Percentiles rank a stretch among this genome's conserved stretches.
These are phyloP conservation scores for Lamellibrachia satsuma DNA, from an alignment of 2,888 invertebrate species.

Conservation along the genomic window DNA sequence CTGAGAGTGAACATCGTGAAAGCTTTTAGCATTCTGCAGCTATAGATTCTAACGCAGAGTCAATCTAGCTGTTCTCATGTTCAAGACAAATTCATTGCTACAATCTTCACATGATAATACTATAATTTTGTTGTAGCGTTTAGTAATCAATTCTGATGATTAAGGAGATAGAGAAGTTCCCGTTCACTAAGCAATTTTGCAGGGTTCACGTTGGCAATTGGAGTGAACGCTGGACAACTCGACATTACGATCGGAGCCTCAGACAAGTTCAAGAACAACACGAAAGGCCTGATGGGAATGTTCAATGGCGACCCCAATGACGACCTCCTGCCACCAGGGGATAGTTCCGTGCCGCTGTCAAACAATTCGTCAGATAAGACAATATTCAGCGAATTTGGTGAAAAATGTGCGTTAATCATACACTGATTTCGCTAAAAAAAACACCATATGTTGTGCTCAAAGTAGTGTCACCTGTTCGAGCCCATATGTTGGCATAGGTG, in stretches of 20 bases:
- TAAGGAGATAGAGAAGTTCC: no score
- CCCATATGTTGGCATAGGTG: not conserved
- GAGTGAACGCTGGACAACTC: not conserved
- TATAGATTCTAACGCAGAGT: no score
- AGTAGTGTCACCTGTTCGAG: not conserved
- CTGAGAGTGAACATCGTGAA: no score
- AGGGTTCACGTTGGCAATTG: not conserved
- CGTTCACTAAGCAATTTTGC: not conserved
- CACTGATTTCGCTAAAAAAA: not conserved
- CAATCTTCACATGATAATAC: no score
- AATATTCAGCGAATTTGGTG: not conserved
- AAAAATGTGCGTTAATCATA: not conserved
- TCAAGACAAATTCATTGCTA: no score
- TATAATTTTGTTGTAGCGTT: no score
- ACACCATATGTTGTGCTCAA: not conserved
- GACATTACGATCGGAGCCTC: not conserved
- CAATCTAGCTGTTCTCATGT: no score
- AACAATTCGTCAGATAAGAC: not conserved
- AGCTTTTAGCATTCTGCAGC: no score
- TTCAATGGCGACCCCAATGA: not conserved
- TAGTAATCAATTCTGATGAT: no score
- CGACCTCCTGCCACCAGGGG: not conserved
- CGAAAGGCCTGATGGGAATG: not conserved
- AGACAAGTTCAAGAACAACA: not conserved
- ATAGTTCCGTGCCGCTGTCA: not conserved